Evolutionary conservation across 2,113 vertebrate species (phyloP), one percentile per base, ranked within the genome.

Genomic region (Catharus bicknelli): DNA sequence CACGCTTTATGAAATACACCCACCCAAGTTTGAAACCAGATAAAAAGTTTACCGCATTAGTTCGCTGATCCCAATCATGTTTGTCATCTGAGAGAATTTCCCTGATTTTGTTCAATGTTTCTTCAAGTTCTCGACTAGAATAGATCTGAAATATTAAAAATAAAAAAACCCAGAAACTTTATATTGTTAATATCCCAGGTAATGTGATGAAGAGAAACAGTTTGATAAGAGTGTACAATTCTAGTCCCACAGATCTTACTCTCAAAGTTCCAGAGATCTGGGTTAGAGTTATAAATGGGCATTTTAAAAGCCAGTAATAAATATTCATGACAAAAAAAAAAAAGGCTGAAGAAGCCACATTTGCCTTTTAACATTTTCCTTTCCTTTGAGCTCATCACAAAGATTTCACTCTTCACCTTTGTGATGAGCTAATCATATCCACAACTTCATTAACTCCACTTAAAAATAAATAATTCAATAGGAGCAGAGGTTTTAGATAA

Each of bases 1-100:
- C 76, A 13, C 43, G 6, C 48, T 68, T 66, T 40, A 38, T 17
- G 38, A 87, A 51, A 73, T 13, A 25, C 15, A 72, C 45, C 42
- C 67, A 83, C 51, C 19, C 69, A 72, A 47, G 21, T 11, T 8
- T 14, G 11, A 94, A n/a, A 74, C 9, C 55, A 84, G 47, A 40
- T 12, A 19, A 61, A 53, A 92, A 32, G 86, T 95, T 97, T 97
- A 99, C 99, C 90, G 99, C 99, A 36, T 38, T 98, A 76, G 98
- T 97, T 97, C 99, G 98, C 83, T 99, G 99, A 98, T 99, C 99
- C 99, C 99, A 99, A 95, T 99, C 99, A 12, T 99, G 99, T 95
- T 99, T 99, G 97, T 99, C 99, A 94, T 99, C 99, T 19, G 99
- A 99, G 77, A 99, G 98, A 94, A 99, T 98, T 97, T 99, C 99